These are phyloP conservation scores for Tribolium madens DNA, from an alignment of 1,140 invertebrate species.

Conservation along the genomic window DNA sequence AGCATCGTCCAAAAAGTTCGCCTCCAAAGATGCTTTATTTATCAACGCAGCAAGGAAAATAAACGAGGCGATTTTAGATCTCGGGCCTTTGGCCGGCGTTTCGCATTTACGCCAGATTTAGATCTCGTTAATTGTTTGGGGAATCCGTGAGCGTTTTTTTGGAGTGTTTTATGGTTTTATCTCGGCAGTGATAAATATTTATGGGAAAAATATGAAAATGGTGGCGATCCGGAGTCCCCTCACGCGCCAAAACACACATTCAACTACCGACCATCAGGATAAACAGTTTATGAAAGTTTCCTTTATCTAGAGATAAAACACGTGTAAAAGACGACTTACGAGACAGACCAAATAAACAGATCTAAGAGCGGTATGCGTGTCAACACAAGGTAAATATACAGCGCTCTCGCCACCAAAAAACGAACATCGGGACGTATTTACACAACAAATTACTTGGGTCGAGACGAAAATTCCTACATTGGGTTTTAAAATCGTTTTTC, in stretches of 20 bases:
- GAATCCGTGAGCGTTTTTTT: no score
- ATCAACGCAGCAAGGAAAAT: neutral
- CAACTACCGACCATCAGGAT: constrained; percentile 11
- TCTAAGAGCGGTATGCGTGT: constrained; percentile 35
- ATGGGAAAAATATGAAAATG: neutral
- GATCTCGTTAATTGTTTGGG: no score
- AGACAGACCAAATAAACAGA: constrained; percentile 41
- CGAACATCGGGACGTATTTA: constrained; percentile 1
- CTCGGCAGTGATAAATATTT: neutral
- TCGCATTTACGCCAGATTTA: no score
- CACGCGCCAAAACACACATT: constrained; percentile 1
- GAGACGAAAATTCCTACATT: neutral
- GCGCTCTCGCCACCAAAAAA: neutral
- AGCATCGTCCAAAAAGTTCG: neutral
- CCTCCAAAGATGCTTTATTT: neutral
- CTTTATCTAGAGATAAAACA: constrained; percentile 29
- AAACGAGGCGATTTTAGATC: neutral
- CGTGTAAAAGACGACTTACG: constrained; percentile 29
- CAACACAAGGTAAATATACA: constrained; percentile 36
- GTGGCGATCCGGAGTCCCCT: neutral
- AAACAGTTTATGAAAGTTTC: constrained; percentile 13
- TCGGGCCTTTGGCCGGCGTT: no score
- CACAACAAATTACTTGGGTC: neutral
- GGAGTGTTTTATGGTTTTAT: neutral
- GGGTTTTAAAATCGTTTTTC: no score